These are phyloP conservation scores for Byasa hedistus DNA, from an alignment of 2,888 invertebrate species.

Conservation along the genomic window DNA sequence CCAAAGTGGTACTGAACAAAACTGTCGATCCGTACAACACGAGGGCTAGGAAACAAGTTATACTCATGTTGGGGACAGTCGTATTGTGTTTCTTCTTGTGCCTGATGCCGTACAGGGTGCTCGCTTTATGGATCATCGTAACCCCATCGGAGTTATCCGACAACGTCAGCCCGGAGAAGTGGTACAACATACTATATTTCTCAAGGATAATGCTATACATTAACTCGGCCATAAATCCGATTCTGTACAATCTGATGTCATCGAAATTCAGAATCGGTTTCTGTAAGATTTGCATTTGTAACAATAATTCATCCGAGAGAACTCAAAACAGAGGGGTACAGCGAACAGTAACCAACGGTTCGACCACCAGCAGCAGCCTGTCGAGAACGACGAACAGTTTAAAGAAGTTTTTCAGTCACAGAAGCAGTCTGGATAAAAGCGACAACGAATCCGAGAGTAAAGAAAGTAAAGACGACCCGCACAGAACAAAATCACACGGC, in stretches of 20 bases:
- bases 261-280: conserved; percentile 93
- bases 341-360: conserved; percentile 81
- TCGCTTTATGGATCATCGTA: conserved; percentile 90
- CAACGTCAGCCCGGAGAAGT: conserved; percentile 86
- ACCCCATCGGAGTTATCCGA: conserved; percentile 84
- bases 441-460: conserved; percentile 54
- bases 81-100: conserved; percentile 94
- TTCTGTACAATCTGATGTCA: conserved; percentile 95
- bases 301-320: conserved; percentile 61
- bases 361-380: conserved; percentile 80
- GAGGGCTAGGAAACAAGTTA: conserved; percentile 89
- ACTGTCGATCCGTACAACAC: conserved; percentile 85
- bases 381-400: conserved; percentile 81
- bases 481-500: conserved; percentile 46
- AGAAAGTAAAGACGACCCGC: conserved; percentile 52
- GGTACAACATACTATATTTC: conserved; percentile 90
- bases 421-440: conserved; percentile 67
- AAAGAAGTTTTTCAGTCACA: conserved; percentile 72
- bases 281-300: conserved; percentile 82
- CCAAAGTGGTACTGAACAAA: conserved; percentile 84
- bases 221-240: conserved; percentile 94
- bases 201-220: conserved; percentile 92
- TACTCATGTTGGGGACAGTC: conserved; percentile 92
- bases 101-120: conserved; percentile 90
- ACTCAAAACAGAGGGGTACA: conserved; percentile 65